Evolutionary conservation across 2,888 invertebrate species (phyloP).

Genomic region (Heliconius cydno): DNA sequence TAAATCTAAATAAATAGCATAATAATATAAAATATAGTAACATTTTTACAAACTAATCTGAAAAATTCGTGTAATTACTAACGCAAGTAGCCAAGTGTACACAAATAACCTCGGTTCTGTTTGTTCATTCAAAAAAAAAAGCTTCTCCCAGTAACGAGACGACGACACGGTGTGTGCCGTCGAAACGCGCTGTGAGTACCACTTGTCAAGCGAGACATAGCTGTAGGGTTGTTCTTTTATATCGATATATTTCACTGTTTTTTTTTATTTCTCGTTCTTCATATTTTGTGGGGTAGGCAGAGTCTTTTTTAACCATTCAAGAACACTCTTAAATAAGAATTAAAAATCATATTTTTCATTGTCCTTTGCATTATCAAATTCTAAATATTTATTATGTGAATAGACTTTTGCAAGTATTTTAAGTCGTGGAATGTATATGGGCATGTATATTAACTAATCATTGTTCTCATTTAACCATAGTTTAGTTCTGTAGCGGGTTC

Average conservation of each 20-base stretch:
- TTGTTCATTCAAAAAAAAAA: constrained; percentile 37
- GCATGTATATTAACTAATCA: too few species aligned
- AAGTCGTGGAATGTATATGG: too few species aligned
- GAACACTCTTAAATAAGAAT: not conserved
- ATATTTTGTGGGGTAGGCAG: not conserved
- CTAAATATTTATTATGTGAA: too few species aligned
- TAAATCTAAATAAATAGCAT: not conserved
- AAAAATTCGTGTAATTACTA: constrained; percentile 11
- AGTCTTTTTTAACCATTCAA: not conserved
- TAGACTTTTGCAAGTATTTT: too few species aligned
- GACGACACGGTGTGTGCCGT: constrained; percentile 43
- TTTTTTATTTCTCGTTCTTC: not conserved
- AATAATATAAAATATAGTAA: not conserved
- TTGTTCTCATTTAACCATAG: too few species aligned
- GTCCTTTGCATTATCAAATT: too few species aligned
- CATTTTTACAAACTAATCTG: not conserved
- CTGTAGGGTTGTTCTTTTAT: constrained; percentile 21
- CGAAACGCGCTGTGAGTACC: constrained; percentile 44
- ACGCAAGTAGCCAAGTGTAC: constrained; percentile 9
- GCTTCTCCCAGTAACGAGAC: constrained; percentile 45
- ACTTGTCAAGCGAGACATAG: constrained; percentile 47
- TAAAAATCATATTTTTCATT: not conserved
- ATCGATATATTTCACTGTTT: constrained; percentile 3
- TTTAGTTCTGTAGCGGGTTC: too few species aligned
- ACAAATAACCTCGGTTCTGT: constrained; percentile 27